A percentile compares a stretch with the other conserved stretches of the same genome.
Evolutionary conservation across 2,888 invertebrate species (phyloP).

Genomic region (Saturnia pavonia): DNA sequence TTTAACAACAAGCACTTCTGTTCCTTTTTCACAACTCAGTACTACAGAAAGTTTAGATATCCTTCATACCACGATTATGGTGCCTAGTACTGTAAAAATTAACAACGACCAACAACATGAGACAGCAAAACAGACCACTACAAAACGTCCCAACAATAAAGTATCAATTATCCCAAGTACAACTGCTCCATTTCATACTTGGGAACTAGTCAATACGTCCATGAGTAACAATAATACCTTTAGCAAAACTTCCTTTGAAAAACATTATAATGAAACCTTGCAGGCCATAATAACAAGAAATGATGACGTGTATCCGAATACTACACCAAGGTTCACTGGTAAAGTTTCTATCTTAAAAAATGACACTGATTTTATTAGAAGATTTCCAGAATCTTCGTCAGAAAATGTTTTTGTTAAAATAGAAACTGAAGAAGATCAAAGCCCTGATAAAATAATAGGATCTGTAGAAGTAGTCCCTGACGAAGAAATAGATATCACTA

Average conservation of each 20-base stretch:
- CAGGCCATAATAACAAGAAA: slow-evolving; percentile 84
- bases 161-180: slow-evolving; percentile 74
- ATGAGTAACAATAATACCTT: slow-evolving; percentile 67
- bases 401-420: slow-evolving; percentile 36
- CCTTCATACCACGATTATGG: slow-evolving; percentile 15
- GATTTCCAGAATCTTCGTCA: slow-evolving; percentile 75
- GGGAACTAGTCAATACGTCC: slow-evolving; percentile 83
- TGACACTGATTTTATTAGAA: slow-evolving; percentile 84
- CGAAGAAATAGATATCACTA: slow-evolving; percentile 68
- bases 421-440: slow-evolving; percentile 53
- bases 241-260: slow-evolving; percentile 71
- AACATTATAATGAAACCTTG: slow-evolving; percentile 83
- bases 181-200: slow-evolving; percentile 68
- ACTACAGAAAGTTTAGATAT: slow-evolving; percentile 29
- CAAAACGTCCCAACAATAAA: slow-evolving; percentile 72
- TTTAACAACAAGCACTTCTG: slow-evolving; percentile 33
- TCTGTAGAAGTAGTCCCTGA: slow-evolving; percentile 73
- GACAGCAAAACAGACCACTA: slow-evolving; percentile 57
- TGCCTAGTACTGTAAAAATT: slow-evolving; percentile 32
- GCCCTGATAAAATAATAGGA: slow-evolving; percentile 62
- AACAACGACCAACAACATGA: slow-evolving; percentile 35
- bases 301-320: slow-evolving; percentile 68
- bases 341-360: slow-evolving; percentile 80
- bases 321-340: slow-evolving; percentile 68
- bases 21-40: slow-evolving; percentile 30